phyloP scores from a whole-genome alignment of 2,113 vertebrate genomes.

The Sceloporus tristichus region DNA sequence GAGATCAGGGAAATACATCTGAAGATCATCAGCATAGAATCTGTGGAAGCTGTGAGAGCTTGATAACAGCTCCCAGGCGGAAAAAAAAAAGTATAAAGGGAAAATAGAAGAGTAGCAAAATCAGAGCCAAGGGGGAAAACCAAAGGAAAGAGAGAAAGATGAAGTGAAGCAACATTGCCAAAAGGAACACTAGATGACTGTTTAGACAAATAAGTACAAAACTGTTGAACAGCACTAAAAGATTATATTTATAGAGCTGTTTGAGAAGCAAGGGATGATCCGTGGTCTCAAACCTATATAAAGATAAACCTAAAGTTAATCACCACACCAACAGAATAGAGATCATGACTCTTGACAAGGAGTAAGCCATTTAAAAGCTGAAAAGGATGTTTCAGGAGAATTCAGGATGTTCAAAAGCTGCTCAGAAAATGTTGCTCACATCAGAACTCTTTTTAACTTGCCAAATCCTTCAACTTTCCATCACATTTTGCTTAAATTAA shows the following conservation, averaged over 20 bases:
- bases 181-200: not conserved
- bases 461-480: not conserved
- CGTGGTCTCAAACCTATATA: not conserved
- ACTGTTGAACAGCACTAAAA: not conserved
- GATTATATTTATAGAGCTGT: not conserved
- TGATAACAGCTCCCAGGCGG: constrained; percentile 26
- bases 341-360: not conserved
- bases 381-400: not conserved
- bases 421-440: not conserved
- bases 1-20: constrained; percentile 27
- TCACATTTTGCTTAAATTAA: not conserved
- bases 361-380: not conserved
- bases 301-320: not conserved
- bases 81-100: not conserved
- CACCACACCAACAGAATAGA: too few relatives aligned
- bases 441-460: not conserved
- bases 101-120: not conserved
- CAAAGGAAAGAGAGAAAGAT: not conserved
- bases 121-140: not conserved
- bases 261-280: not conserved
- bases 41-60: constrained; percentile 20
- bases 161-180: not conserved
- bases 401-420: not conserved
- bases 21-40: constrained; percentile 4
- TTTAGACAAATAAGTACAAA: constrained; percentile 1